Evolutionary conservation across 2,113 vertebrate genomes (phyloP), one percentile per base, ranked within the genome.

Genomic region (Recurvirostra avosetta): DNA sequence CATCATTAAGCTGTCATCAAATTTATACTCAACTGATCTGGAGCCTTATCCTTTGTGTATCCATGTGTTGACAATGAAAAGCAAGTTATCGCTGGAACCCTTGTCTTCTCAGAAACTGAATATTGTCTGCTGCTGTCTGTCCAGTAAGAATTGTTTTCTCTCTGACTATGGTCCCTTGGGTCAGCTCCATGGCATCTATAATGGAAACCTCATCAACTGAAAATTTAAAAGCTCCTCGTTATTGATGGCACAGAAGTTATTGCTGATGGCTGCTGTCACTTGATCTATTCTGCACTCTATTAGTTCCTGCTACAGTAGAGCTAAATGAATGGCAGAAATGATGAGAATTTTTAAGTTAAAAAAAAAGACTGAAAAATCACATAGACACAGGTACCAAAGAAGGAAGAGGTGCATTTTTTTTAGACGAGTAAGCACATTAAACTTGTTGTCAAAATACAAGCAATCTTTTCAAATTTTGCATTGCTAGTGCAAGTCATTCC

Each of bases 181-280:
- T 80, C 18, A 11, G 47, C 47, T 95, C 72, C 43, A 16, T 80
- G 71, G 34, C 82, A 52, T 83, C 71, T 58, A 0, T 49, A 79
- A 82, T 66, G 85, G 67, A 78, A 89, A 79, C 27, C 62, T 68
- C 78, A 86, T 80, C 78, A 88, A 22, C 2, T n/a, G 65, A 13
- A 80, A 83, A 58, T 73, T 58, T 90, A 67, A 83, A 94, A 92
- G 41, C 72, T 86, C 43, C 67, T 92, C 2, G 0, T 83, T 94
- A 76, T 62, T 96, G 86, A 71, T 84, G 34, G 50, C 55, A 34
- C 63, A 34, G 63, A 43, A 90, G 19, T 90, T 92, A 47, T 12
- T 95, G 88, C 86, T 94, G 52, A 72, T 86, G 83, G 43, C 76
- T 89, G 76, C 83, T 85, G 73, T 91, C 58, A 76, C 36, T 89